Evolutionary conservation across 2,113 vertebrate species (phyloP).

Genomic region (Addax nasomaculatus): DNA sequence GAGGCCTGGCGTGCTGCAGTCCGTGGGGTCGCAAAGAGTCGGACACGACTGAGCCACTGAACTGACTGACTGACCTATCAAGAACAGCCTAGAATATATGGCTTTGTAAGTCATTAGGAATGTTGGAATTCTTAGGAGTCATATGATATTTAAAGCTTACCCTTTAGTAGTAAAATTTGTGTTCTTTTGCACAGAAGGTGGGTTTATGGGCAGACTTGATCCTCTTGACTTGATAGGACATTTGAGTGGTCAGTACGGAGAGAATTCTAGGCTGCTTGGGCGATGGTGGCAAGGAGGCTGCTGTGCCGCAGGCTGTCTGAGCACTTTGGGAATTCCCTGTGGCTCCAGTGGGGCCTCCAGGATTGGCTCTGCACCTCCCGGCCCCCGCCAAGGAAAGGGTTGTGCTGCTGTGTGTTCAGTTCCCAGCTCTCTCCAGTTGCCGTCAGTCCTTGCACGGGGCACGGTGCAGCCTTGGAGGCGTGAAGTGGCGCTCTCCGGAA

Average conservation of each 20-base stretch:
- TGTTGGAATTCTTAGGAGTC: not conserved
- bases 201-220: not conserved
- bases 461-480: not conserved
- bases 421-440: not conserved
- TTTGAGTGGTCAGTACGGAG: not conserved
- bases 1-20: not conserved
- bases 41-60: not conserved
- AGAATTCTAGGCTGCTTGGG: not conserved
- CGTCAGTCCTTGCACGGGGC: fast-evolving
- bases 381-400: not conserved
- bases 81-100: not conserved
- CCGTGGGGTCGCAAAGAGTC: not conserved
- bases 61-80: not conserved
- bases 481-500: slow-evolving; percentile 56
- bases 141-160: not conserved
- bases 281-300: not conserved
- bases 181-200: not conserved
- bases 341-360: not conserved
- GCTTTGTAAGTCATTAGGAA: not conserved
- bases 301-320: not conserved
- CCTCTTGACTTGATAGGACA: not conserved
- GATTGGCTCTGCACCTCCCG: not conserved
- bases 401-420: not conserved
- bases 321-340: not conserved
- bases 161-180: not conserved